These are phyloP conservation scores for Capricornis sumatraensis DNA, from an alignment of 2,113 vertebrate species.

Conservation along the genomic window DNA sequence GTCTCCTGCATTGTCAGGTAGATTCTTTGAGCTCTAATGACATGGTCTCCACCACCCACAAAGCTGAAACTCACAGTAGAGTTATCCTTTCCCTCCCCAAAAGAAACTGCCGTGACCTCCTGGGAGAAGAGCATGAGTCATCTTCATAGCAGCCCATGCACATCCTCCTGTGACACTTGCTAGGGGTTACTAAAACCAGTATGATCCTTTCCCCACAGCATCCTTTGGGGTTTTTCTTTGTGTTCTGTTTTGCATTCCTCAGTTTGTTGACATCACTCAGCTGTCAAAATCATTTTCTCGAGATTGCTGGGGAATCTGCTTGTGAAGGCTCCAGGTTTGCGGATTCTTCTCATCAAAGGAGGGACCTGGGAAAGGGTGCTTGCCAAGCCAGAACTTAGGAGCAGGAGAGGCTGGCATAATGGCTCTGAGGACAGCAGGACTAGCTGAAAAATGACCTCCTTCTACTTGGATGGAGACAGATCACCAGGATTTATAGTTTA, in stretches of 20 bases:
- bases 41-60: too few species aligned
- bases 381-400: not conserved
- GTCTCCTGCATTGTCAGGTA: not conserved
- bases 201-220: not conserved
- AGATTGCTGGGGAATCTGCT: conserved; percentile 19
- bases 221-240: not conserved
- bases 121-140: not conserved
- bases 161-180: not conserved
- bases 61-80: not conserved
- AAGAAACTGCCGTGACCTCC: not conserved
- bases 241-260: conserved; percentile 44
- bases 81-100: not conserved
- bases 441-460: not conserved
- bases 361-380: not conserved
- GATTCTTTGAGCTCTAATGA: not conserved
- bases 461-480: not conserved
- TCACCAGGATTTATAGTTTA: not conserved
- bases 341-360: not conserved
- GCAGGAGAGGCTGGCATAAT: not conserved
- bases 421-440: not conserved
- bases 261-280: conserved; percentile 43
- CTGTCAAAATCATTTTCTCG: conserved; percentile 29
- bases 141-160: too few species aligned
- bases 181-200: not conserved
- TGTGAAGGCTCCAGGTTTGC: not conserved